A percentile compares a stretch with the other conserved stretches of the same genome.
Conservation (phyloP, 2,888 invertebrate species). For the Disparrhopalites patrizii region DNA sequence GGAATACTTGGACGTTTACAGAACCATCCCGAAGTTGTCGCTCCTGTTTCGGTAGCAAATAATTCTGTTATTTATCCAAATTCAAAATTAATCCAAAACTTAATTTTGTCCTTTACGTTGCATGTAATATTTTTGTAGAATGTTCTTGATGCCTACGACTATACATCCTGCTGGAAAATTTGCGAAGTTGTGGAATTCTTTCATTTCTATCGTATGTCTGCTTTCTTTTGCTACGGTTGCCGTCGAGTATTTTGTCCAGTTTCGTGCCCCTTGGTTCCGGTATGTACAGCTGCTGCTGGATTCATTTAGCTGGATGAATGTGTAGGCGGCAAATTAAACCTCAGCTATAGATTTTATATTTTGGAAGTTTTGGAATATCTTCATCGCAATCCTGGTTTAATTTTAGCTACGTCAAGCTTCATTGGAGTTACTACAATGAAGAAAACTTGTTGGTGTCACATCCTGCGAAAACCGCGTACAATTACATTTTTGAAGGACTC, state of each 20-base stretch:
- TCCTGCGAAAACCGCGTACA: constrained; percentile 27
- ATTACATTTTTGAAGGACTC: constrained; percentile 25
- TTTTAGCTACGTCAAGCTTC: constrained; percentile 30
- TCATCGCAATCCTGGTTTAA: not conserved
- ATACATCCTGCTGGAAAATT: constrained; percentile 30
- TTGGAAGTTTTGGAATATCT: too few species aligned
- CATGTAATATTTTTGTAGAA: not conserved
- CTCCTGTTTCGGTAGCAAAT: constrained; percentile 8
- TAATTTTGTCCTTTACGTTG: not conserved
- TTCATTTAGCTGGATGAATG: constrained; percentile 17
- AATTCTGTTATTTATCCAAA: not conserved
- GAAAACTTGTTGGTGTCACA: constrained; percentile 28
- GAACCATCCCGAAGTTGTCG: not conserved
- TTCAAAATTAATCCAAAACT: too few species aligned
- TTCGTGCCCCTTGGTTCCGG: not conserved
- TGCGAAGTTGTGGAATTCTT: constrained; percentile 22
- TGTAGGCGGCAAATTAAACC: constrained; percentile 3
- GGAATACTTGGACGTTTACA: constrained; percentile 33
- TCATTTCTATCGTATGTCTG: not conserved
- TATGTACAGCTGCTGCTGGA: constrained; percentile 4
- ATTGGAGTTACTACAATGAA: constrained; percentile 29
- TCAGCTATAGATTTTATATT: too few species aligned
- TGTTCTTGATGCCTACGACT: constrained; percentile 3
- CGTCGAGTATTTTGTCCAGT: constrained; percentile 15
- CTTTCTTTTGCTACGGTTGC: not conserved